A percentile compares a stretch with the other conserved stretches of the same genome.
phyloP scores from a whole-genome alignment of 2,113 vertebrate genomes.

The Rhodinocichla rosea region DNA sequence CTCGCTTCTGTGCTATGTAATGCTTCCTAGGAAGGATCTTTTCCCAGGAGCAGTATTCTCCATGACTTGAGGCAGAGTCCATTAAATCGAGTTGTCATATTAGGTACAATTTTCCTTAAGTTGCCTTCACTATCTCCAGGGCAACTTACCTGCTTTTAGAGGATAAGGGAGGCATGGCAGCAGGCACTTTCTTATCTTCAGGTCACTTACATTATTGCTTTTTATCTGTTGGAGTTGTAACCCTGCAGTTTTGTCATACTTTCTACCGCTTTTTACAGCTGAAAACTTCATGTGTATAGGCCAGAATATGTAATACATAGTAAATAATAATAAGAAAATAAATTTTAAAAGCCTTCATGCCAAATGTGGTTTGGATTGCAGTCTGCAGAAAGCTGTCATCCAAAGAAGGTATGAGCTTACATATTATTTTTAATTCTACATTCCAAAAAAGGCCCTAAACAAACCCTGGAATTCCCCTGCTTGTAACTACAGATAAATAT shows the following conservation, averaged over 20 bases:
- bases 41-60: too few species aligned
- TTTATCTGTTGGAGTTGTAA: not conserved
- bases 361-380: not conserved
- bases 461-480: not conserved
- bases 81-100: accelerated
- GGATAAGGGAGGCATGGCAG: not conserved
- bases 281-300: not conserved
- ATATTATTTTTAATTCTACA: not conserved
- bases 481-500: not conserved
- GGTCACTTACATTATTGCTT: not conserved
- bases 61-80: too few species aligned
- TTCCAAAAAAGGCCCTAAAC: not conserved
- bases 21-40: not conserved
- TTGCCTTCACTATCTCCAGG: not conserved
- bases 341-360: not conserved
- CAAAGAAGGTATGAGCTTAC: not conserved
- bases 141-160: not conserved
- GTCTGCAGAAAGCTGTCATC: not conserved
- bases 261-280: not conserved
- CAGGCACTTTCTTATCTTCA: not conserved
- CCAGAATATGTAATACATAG: not conserved
- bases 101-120: not conserved
- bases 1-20: not conserved
- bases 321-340: not conserved
- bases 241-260: not conserved